phyloP scores from a whole-genome alignment of 2,797 vertebrate species.

The Lepus oiostolus region DNA sequence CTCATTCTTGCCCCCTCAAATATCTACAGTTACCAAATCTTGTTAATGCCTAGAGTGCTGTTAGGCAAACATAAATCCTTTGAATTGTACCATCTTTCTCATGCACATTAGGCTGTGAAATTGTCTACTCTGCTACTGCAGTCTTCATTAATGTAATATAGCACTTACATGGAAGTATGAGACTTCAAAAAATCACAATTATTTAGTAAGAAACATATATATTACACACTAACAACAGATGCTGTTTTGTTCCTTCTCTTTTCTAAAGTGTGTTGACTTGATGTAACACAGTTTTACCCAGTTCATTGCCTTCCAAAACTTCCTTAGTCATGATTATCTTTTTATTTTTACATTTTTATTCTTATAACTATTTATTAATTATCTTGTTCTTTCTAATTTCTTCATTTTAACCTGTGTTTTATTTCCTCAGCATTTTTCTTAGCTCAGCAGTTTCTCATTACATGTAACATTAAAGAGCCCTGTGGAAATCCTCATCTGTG shows the following conservation, averaged over 20 bases:
- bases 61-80: background rate
- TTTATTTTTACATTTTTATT: background rate
- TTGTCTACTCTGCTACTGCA: background rate
- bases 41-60: background rate
- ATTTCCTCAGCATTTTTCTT: background rate
- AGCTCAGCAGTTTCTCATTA: constrained; percentile 23
- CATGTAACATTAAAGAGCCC: background rate
- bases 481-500: background rate
- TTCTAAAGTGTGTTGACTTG: background rate
- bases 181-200: background rate
- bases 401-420: background rate
- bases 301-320: constrained; percentile 1
- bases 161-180: background rate
- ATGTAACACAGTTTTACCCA: background rate
- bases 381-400: background rate
- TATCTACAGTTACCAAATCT: background rate
- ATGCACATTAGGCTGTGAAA: background rate
- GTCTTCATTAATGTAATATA: background rate
- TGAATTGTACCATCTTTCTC: background rate
- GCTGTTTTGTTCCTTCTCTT: background rate
- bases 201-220: background rate
- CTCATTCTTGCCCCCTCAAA: background rate
- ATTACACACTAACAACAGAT: background rate
- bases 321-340: background rate
- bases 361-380: background rate